Evolutionary conservation across 2,113 vertebrate genomes (phyloP).

Genomic region (Centropus bengalensis): DNA sequence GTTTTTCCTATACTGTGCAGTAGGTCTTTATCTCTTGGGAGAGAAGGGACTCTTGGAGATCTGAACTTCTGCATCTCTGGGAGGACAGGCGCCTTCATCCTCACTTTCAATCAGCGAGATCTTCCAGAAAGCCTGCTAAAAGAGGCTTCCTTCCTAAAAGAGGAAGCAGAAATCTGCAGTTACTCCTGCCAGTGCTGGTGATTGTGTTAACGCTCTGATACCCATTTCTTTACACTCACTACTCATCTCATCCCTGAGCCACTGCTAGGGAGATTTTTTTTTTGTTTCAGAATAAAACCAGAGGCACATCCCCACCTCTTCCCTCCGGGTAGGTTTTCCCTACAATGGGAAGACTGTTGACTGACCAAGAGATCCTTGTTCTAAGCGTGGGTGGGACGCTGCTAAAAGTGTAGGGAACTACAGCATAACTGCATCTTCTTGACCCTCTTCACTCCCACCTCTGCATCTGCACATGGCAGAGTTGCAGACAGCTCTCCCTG

Average conservation of each 20-base stretch:
- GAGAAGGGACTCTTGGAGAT: neutral
- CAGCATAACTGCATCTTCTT: neutral
- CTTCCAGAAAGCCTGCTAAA: neutral
- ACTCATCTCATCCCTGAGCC: neutral
- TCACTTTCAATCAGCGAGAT: neutral
- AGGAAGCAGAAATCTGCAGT: neutral
- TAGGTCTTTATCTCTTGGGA: neutral
- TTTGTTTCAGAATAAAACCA: neutral
- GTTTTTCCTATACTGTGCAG: neutral
- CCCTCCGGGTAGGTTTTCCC: neutral
- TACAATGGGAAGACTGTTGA: neutral
- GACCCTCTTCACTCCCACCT: neutral
- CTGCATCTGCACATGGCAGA: neutral
- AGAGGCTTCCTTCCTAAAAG: neutral
- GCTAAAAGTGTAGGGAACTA: neutral
- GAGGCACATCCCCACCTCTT: neutral
- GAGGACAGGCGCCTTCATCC: neutral
- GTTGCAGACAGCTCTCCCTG: neutral
- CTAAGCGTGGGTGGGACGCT: neutral
- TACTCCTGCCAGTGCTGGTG: neutral
- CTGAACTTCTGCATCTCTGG: neutral
- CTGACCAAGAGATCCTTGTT: neutral
- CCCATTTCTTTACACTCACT: neutral
- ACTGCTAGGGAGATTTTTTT: neutral
- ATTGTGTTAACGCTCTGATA: neutral